phyloP scores from a whole-genome alignment of 2,797 vertebrate genomes.

The Myotis planiceps region DNA sequence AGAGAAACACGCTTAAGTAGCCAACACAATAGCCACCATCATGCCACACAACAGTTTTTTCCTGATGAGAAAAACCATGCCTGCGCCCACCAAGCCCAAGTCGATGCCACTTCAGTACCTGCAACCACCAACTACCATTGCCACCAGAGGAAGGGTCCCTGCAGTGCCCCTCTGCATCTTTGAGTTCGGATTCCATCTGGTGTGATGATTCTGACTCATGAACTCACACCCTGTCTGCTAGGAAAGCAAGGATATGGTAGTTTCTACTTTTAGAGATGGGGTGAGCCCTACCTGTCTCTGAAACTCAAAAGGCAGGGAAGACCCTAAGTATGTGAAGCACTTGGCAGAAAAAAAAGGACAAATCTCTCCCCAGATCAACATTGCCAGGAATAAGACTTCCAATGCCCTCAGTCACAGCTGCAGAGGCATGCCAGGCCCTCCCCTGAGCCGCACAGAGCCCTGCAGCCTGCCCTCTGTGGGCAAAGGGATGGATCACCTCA shows the following conservation, averaged over 20 bases:
- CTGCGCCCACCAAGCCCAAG: not conserved
- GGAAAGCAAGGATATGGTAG: not conserved
- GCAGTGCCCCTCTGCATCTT: not conserved
- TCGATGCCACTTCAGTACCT: too few species aligned
- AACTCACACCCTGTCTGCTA: not conserved
- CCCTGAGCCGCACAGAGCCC: too few species aligned
- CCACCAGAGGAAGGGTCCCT: not conserved
- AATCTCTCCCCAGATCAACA: not conserved
- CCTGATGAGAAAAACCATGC: not conserved
- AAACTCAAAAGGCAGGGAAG: not conserved
- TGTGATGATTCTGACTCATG: not conserved
- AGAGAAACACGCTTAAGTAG: not conserved
- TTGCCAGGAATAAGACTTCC: not conserved
- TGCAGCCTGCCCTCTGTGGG: not conserved
- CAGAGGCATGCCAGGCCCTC: not conserved
- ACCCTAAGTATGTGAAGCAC: not conserved
- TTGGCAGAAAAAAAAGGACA: not conserved
- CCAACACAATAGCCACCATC: not conserved
- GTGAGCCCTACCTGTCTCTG: not conserved
- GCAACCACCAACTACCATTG: too few species aligned
- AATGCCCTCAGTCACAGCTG: not conserved
- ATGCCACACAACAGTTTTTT: not conserved
- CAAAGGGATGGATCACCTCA: not conserved
- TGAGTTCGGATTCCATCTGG: not conserved
- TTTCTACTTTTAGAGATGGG: not conserved